Evolutionary conservation across 2,888 invertebrate genomes (phyloP).

Genomic region (Idaea dimidiata): DNA sequence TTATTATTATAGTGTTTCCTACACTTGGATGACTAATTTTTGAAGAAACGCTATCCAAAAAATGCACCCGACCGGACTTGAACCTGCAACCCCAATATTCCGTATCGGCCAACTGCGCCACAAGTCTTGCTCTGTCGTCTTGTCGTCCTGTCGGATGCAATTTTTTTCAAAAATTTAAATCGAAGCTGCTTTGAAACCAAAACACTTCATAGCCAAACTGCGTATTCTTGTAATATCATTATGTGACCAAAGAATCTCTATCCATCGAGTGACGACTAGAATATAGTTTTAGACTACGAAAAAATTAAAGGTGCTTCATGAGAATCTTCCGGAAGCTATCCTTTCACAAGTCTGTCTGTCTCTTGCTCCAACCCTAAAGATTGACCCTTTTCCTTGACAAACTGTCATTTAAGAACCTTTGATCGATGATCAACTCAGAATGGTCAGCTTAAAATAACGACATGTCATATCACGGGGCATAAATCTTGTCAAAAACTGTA

Average conservation of each 20-base stretch:
- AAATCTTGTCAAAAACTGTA: conserved; percentile 30
- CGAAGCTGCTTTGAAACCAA: too few species aligned
- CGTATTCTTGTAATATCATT: too few species aligned
- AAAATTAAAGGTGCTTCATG: neutral
- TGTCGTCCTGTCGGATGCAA: too few species aligned
- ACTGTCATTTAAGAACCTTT: conserved; percentile 33
- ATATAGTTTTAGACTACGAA: neutral
- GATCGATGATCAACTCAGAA: conserved; percentile 39
- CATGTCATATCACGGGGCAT: conserved; percentile 28
- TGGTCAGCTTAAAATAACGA: conserved; percentile 38
- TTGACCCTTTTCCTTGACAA: neutral
- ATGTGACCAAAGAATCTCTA: neutral
- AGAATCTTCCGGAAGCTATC: neutral
- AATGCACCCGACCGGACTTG: too few species aligned
- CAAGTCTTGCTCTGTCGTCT: too few species aligned
- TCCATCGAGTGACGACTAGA: neutral
- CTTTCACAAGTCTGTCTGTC: neutral
- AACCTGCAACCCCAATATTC: too few species aligned
- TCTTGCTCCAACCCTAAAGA: neutral
- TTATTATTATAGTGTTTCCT: too few species aligned
- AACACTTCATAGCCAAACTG: too few species aligned
- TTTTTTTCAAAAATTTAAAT: too few species aligned
- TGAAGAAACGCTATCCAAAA: too few species aligned
- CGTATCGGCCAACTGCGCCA: too few species aligned
- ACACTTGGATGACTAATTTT: too few species aligned